phyloP scores from a whole-genome alignment of 2,113 vertebrate genomes.

The Plecotus auritus region DNA sequence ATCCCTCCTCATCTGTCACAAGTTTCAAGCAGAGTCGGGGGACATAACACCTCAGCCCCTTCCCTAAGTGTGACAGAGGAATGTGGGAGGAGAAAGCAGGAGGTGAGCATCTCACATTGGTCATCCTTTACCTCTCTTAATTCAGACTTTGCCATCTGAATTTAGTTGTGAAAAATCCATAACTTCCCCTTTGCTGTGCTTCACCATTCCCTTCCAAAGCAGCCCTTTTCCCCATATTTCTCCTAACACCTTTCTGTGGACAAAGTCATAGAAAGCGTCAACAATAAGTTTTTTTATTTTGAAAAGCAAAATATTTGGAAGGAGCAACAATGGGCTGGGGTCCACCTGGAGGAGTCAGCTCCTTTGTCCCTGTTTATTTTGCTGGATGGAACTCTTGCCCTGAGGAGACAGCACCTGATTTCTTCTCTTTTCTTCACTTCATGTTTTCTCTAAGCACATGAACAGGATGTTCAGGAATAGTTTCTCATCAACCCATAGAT shows the following conservation, averaged over 20 bases:
- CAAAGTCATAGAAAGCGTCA: background rate
- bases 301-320: background rate
- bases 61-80: background rate
- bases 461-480: background rate
- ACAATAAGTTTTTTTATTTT: background rate
- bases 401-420: background rate
- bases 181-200: background rate
- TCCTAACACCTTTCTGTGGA: background rate
- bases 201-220: background rate
- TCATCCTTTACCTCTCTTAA: background rate
- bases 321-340: background rate
- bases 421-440: background rate
- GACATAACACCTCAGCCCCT: background rate
- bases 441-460: background rate
- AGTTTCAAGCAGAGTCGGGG: background rate
- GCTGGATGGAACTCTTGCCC: background rate
- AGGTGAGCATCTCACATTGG: background rate
- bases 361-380: background rate
- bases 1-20: background rate
- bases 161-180: background rate
- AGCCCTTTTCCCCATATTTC: background rate
- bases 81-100: background rate
- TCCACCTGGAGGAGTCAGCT: background rate
- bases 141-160: background rate
- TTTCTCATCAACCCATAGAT: background rate